Evolutionary conservation across 2,888 invertebrate genomes (phyloP), one percentile per base, ranked within the genome.

Genomic region (Spodoptera littoralis): DNA sequence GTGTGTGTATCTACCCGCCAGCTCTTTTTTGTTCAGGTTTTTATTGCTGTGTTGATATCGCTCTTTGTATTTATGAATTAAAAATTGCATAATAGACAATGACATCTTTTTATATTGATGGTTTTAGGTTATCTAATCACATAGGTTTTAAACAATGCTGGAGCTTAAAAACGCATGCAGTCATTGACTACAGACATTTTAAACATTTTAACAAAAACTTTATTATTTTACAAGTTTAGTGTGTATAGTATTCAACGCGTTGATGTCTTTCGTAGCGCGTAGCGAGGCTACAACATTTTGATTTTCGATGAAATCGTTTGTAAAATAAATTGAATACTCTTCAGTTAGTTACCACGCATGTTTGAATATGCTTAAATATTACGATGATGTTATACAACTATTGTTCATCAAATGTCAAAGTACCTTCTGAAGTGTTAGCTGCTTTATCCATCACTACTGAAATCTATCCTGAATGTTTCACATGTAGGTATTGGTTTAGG

Each of bases 201-300:
- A 13, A 9, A 27, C 11, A 4, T 9, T 24, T 46, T 13, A 9
- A 13, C n/a, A 43, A 30, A 12, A 13, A 42, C 22, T 22, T 8
- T 36, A 36, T 36, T 36, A 36, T 36, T 36, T 36, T 36, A 36
- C 8, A 36, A 27, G 27, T 4, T 27, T 27, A 6, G 36, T 36
- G 36, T 9, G 36, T 8, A 36, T 9, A 8, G 36, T 36, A 8
- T 36, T 36, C 6, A 27, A 48, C 86, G 87, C 90, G 91, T 91
- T 90, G 88, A 90, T 82, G 87, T 91, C 90, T 89, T 90, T 89
- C 60, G 70, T 81, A 84, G 65, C 68, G 22, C 54, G 48, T 36
- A 46, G 62, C 56, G 5, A n/a, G 8, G 50, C 48, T 50, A 30
- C 18, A 52, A n/a, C 22, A 55, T 24, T 60, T 48, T 51, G 53